phyloP scores from a whole-genome alignment of 2,888 invertebrate genomes.

The Acrocera orbiculus region DNA sequence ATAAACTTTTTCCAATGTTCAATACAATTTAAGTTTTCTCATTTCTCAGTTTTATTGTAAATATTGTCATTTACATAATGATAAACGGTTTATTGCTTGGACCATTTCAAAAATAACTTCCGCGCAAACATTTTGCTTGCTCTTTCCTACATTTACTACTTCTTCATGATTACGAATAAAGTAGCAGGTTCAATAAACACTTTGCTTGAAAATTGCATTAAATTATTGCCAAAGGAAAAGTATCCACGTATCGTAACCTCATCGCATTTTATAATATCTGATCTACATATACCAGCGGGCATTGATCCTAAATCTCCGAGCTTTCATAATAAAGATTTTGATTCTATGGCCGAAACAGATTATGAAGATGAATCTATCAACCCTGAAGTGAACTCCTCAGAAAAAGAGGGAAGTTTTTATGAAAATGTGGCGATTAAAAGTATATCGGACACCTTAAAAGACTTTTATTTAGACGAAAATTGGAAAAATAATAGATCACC shows the following conservation, averaged over 20 bases:
- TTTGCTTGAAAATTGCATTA: conserved; percentile 65
- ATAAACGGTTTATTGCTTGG: conserved; percentile 23
- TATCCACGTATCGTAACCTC: conserved; percentile 79
- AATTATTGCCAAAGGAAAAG: conserved; percentile 55
- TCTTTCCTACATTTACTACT: conserved; percentile 62
- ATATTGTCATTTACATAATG: too few relatives aligned
- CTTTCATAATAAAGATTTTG: conserved; percentile 24
- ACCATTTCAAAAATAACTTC: conserved; percentile 48
- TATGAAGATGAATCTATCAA: conserved; percentile 32
- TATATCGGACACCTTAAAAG: conserved; percentile 27
- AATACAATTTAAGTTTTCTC: too few relatives aligned
- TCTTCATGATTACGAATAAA: conserved; percentile 80
- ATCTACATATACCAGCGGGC: conserved; percentile 67
- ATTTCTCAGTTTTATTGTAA: too few relatives aligned
- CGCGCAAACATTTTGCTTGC: conserved; percentile 46
- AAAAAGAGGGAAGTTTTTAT: conserved; percentile 19
- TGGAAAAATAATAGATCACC: conserved; percentile 19
- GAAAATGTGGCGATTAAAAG: conserved; percentile 25
- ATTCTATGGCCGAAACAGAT: conserved; percentile 29
- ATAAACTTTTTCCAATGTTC: too few relatives aligned
- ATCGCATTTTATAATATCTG: conserved; percentile 75
- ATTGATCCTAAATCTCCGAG: conserved; percentile 60
- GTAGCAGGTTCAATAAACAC: conserved; percentile 59
- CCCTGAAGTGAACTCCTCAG: conserved; percentile 20
- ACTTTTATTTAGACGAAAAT: conserved; percentile 20